Conservation (phyloP, 2,113 vertebrate genomes). For the Ellobius talpinus region DNA sequence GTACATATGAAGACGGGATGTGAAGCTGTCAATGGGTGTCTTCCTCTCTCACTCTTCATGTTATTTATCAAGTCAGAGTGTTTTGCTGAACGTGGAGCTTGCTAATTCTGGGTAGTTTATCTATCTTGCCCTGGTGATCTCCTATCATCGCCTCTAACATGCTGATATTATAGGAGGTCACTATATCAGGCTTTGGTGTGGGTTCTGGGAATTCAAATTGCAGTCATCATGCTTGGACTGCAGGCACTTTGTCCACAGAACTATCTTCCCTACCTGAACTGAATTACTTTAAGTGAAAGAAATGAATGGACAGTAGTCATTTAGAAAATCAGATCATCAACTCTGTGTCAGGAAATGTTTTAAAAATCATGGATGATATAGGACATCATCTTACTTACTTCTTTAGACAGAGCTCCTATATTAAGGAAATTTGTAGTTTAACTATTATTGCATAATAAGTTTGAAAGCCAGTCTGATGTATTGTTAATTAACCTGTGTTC, state of each 20-base stretch:
- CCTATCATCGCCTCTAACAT: neutral
- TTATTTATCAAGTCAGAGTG: neutral
- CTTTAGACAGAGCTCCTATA: neutral
- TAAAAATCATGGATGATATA: neutral
- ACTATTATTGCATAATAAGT: neutral
- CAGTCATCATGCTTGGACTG: neutral
- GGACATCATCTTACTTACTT: no score
- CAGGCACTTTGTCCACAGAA: neutral
- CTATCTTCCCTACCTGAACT: no score
- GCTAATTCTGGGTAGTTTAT: neutral
- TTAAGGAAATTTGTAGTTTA: neutral
- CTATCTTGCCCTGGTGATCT: neutral
- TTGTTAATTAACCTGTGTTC: neutral
- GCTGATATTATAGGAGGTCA: no score
- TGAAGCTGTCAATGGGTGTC: neutral
- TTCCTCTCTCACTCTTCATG: neutral
- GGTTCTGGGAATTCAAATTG: neutral
- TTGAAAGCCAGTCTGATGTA: neutral
- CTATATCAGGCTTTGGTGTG: neutral
- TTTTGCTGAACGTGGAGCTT: neutral
- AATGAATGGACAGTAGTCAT: neutral
- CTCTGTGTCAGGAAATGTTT: neutral
- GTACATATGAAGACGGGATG: neutral
- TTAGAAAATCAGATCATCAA: neutral
- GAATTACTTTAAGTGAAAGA: slow-evolving; percentile 33